Percentiles rank a stretch among this genome's conserved stretches.
Evolutionary conservation across 2,797 vertebrate species (phyloP).

Genomic region (Periophthalmus magnuspinnatus): DNA sequence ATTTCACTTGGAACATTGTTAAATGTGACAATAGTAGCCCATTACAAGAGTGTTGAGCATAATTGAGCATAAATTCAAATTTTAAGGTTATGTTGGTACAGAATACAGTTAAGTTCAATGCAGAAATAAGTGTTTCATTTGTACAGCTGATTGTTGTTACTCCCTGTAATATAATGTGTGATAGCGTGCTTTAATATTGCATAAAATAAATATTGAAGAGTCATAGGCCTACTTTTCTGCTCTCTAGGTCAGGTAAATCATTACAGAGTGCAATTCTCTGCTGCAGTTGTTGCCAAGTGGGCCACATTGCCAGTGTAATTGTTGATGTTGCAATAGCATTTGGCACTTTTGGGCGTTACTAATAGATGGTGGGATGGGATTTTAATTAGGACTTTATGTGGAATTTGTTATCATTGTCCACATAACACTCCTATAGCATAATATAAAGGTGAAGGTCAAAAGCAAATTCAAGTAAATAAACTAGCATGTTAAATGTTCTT

Average conservation of each 20-base stretch:
- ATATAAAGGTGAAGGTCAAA: conserved; percentile 23
- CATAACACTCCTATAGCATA: background rate
- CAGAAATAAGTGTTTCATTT: no score
- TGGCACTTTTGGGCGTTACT: background rate
- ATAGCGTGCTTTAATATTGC: no score
- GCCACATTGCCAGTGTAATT: background rate
- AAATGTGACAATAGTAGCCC: background rate
- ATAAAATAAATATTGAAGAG: background rate
- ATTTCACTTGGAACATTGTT: conserved; percentile 25
- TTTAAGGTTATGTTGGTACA: background rate
- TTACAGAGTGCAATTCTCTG: background rate
- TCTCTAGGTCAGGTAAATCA: conserved; percentile 18
- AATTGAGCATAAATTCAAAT: background rate
- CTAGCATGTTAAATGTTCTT: background rate
- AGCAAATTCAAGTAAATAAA: background rate
- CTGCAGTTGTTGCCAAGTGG: background rate
- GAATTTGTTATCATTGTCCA: conserved; percentile 1
- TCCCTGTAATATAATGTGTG: background rate
- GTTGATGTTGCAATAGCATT: background rate
- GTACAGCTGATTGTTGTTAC: no score
- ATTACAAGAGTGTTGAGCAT: background rate
- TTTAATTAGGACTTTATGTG: conserved; percentile 14
- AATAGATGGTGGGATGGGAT: conserved; percentile 5
- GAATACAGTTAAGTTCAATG: no score
- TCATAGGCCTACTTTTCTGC: background rate